Evolutionary conservation across 2,888 invertebrate genomes (phyloP).

Genomic region (Meteorus cinctellus): DNA sequence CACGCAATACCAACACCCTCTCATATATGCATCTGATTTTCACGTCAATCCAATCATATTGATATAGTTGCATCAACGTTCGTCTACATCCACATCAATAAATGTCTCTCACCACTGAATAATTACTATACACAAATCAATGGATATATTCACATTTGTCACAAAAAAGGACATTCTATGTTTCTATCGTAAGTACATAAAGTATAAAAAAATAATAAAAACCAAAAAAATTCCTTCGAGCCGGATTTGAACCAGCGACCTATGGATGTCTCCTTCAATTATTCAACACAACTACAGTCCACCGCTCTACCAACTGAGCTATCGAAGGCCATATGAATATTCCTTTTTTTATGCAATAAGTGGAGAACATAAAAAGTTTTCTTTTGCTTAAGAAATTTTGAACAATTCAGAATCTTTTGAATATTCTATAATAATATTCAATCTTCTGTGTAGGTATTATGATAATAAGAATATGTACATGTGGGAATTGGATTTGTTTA

Average conservation of each 20-base stretch:
- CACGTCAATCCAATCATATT: constrained; percentile 17
- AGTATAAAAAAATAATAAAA: not conserved
- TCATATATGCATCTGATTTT: constrained; percentile 24
- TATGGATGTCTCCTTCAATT: constrained; percentile 62
- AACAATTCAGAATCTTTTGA: too few species aligned
- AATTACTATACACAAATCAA: not conserved
- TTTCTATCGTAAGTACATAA: not conserved
- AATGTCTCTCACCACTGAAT: not conserved
- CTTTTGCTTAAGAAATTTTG: too few species aligned
- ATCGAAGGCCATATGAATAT: constrained; percentile 56
- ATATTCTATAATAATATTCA: too few species aligned
- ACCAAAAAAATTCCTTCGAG: constrained; percentile 68
- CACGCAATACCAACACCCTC: constrained; percentile 31
- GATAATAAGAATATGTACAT: too few species aligned
- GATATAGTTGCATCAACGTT: not conserved
- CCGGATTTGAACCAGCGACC: constrained; percentile 73
- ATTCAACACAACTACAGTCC: constrained; percentile 66
- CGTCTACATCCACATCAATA: not conserved
- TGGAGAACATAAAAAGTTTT: not conserved
- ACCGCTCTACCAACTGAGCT: constrained; percentile 74
- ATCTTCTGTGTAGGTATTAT: too few species aligned
- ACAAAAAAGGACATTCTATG: not conserved
- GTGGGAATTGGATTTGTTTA: too few species aligned
- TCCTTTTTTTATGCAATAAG: not conserved
- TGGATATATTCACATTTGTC: not conserved